A percentile compares a stretch with the other conserved stretches of the same genome.
These are phyloP conservation scores for Xestia xanthographa DNA, from an alignment of 2,888 invertebrate genomes.

Conservation along the genomic window DNA sequence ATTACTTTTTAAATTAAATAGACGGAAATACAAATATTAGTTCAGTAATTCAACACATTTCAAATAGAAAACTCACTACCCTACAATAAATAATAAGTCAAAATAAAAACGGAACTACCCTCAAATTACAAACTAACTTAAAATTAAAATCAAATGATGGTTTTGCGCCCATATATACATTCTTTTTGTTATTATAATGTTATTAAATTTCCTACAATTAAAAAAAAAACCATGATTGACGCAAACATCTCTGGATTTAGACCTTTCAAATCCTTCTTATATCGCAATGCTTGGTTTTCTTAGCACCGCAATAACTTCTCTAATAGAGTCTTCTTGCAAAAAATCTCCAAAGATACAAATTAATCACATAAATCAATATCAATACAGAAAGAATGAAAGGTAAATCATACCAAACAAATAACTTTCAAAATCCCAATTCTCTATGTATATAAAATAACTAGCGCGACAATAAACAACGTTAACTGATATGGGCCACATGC, in stretches of 20 bases:
- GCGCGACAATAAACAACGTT: constrained; percentile 56
- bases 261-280: not conserved
- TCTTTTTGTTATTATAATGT: too few relatives aligned
- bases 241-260: not conserved
- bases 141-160: too few relatives aligned
- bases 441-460: constrained; percentile 36
- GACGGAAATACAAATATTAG: too few relatives aligned
- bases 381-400: constrained; percentile 3
- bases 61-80: too few relatives aligned
- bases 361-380: not conserved
- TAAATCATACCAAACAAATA: constrained; percentile 2
- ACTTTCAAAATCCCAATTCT: not conserved
- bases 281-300: not conserved
- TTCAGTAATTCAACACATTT: too few relatives aligned
- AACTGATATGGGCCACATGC: constrained; percentile 72
- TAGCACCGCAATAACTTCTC: not conserved
- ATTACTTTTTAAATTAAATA: too few relatives aligned
- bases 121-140: too few relatives aligned
- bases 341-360: not conserved
- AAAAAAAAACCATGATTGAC: too few relatives aligned
- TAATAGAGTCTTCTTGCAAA: not conserved
- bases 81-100: too few relatives aligned
- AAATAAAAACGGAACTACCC: too few relatives aligned
- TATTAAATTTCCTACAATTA: too few relatives aligned
- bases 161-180: too few relatives aligned